Conservation (phyloP, 1,140 invertebrate genomes). For the Helicoverpa zea region DNA sequence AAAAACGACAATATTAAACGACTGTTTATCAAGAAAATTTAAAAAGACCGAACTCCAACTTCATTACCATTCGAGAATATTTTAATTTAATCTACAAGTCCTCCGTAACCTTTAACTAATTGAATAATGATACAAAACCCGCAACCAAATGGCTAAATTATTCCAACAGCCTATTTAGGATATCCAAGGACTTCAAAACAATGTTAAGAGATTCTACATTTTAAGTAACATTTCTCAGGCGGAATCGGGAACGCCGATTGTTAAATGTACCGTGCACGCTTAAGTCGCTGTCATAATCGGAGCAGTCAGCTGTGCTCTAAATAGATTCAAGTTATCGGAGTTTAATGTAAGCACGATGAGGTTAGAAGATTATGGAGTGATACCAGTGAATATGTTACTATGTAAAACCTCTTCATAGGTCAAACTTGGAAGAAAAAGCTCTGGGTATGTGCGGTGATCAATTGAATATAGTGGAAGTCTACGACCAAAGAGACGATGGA, state of each 20-base stretch:
- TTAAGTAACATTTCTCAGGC: constrained; percentile 39
- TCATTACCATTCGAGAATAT: background rate
- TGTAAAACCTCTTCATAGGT: no score
- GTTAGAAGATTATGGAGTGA: constrained; percentile 7
- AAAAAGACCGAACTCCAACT: no score
- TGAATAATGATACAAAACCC: constrained; percentile 8
- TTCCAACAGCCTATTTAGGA: constrained; percentile 37
- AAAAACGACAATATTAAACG: no score
- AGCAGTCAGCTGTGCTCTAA: constrained; percentile 62
- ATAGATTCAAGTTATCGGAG: constrained; percentile 53
- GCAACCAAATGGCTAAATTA: constrained; percentile 27
- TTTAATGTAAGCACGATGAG: constrained; percentile 50
- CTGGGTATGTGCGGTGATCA: no score
- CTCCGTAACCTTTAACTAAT: constrained; percentile 28
- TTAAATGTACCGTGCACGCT: constrained; percentile 67
- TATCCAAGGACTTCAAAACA: constrained; percentile 36
- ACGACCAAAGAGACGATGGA: no score
- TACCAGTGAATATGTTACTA: background rate
- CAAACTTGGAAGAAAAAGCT: no score
- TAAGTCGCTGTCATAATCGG: constrained; percentile 65
- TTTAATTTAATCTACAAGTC: background rate
- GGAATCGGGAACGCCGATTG: constrained; percentile 55
- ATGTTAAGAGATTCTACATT: constrained; percentile 45
- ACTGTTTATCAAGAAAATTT: no score
- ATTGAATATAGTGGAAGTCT: no score